These are phyloP conservation scores for Gryllus bimaculatus DNA, from an alignment of 1,140 invertebrate genomes.

Conservation along the genomic window DNA sequence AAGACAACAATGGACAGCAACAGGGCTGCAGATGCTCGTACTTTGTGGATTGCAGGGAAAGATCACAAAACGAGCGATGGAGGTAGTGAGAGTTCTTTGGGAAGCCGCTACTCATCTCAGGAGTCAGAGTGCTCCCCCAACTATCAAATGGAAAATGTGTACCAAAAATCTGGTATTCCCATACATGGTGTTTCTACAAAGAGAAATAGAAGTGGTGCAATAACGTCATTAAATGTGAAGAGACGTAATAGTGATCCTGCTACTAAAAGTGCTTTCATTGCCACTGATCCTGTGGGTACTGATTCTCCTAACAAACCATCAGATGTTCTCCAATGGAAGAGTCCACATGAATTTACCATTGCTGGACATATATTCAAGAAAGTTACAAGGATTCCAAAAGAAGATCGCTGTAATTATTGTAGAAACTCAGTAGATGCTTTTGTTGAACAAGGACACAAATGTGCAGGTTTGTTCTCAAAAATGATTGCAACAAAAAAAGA, in stretches of 20 bases:
- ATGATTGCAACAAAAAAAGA: neutral
- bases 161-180: constrained; percentile 7
- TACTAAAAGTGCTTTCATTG: constrained; percentile 33
- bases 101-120: constrained; percentile 9
- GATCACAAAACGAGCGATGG: constrained; percentile 11
- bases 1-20: neutral
- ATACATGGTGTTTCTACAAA: constrained; percentile 8
- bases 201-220: constrained; percentile 23
- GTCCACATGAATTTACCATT: constrained; percentile 48
- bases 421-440: constrained; percentile 68
- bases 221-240: constrained; percentile 39
- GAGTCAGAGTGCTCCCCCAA: constrained; percentile 12
- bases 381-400: constrained; percentile 59
- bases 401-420: constrained; percentile 67
- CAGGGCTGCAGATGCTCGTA: constrained; percentile 1
- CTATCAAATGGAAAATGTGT: neutral
- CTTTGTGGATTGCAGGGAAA: constrained; percentile 9
- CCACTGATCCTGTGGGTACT: neutral
- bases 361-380: constrained; percentile 64
- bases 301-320: constrained; percentile 3
- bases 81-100: constrained; percentile 17
- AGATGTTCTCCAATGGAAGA: constrained; percentile 40
- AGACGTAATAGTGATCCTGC: constrained; percentile 65
- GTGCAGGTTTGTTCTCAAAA: constrained; percentile 40
- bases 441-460: constrained; percentile 71